Percentiles rank a stretch among this genome's conserved stretches.
These are phyloP conservation scores for Zeugodacus cucurbitae DNA, from an alignment of 1,140 invertebrate species.

Conservation along the genomic window DNA sequence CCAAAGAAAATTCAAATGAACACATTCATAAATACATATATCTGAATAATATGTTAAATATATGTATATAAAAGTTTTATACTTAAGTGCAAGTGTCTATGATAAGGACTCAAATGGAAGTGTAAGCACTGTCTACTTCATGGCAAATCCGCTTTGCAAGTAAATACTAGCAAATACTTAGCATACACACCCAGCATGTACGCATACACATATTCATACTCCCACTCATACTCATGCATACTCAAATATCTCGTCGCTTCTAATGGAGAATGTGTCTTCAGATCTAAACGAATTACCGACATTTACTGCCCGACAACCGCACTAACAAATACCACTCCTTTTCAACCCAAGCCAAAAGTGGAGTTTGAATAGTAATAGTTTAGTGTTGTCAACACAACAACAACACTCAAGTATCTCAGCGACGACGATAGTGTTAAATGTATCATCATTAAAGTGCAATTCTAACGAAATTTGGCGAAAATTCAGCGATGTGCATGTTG, in stretches of 20 bases:
- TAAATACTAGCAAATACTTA: background rate
- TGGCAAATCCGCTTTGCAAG: background rate
- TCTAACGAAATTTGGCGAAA: background rate
- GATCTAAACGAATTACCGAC: constrained; percentile 22
- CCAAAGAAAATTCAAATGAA: background rate
- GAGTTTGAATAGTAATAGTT: background rate
- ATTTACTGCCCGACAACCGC: background rate
- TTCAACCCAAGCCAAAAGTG: background rate
- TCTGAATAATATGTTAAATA: too few species aligned
- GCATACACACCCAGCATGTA: background rate
- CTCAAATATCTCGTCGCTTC: background rate
- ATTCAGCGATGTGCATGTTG: background rate
- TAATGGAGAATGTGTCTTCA: background rate
- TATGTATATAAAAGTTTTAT: background rate
- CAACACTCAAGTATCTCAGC: background rate
- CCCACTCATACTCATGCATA: background rate
- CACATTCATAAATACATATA: background rate
- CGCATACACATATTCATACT: background rate
- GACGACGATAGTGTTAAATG: background rate
- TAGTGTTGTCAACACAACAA: background rate
- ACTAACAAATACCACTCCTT: background rate
- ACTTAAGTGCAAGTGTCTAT: background rate
- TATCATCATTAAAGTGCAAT: constrained; percentile 30
- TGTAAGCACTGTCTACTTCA: background rate
- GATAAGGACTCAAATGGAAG: background rate